phyloP scores from a whole-genome alignment of 2,797 vertebrate species.

The Sebastes iracundus region DNA sequence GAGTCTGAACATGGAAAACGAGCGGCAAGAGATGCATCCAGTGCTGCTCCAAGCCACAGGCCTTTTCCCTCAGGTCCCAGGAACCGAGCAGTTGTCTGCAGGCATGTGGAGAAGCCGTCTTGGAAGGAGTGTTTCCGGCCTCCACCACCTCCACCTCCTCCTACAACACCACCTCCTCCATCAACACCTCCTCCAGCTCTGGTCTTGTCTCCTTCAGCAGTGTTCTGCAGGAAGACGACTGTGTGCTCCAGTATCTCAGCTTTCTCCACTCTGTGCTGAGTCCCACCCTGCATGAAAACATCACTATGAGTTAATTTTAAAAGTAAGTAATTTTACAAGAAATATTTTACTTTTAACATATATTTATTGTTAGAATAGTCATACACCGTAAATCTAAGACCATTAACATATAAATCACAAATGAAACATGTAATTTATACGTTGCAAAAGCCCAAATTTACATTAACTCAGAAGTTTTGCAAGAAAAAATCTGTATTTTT shows the following conservation, averaged over 20 bases:
- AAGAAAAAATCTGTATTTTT: no score
- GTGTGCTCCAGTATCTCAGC: slow-evolving; percentile 85
- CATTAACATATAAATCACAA: no score
- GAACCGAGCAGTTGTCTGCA: slow-evolving; percentile 69
- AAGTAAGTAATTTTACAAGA: no score
- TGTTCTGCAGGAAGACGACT: slow-evolving; percentile 79
- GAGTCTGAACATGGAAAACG: slow-evolving; percentile 28
- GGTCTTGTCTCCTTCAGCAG: not conserved
- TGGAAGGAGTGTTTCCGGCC: slow-evolving; percentile 50
- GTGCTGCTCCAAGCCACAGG: slow-evolving; percentile 40
- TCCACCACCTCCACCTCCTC: not conserved
- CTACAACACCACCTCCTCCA: not conserved
- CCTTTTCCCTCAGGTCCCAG: slow-evolving; percentile 65
- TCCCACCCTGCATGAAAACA: slow-evolving; percentile 71
- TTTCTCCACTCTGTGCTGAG: slow-evolving; percentile 84
- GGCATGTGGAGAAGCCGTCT: slow-evolving; percentile 74
- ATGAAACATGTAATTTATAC: no score
- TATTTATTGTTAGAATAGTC: no score
- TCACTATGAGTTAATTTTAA: not conserved
- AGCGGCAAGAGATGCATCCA: slow-evolving; percentile 38
- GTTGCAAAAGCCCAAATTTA: no score
- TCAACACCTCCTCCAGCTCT: not conserved
- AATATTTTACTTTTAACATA: no score
- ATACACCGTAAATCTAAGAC: no score
- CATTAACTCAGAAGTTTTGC: no score